These are phyloP conservation scores for Dipodomys stephensi DNA, from an alignment of 2,113 vertebrate genomes.

Conservation along the genomic window DNA sequence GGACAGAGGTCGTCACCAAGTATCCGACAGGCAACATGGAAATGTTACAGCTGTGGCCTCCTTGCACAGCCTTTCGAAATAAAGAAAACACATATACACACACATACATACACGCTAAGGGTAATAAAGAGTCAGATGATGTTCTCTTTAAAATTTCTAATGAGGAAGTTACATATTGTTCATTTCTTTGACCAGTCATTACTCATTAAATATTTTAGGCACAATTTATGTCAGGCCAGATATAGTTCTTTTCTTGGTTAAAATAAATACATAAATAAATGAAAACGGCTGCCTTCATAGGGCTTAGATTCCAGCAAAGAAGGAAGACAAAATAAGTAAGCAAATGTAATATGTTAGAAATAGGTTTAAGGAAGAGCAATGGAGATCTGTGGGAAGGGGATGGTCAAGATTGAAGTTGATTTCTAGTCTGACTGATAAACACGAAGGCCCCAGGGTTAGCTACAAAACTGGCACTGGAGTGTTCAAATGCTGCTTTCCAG, in stretches of 20 bases:
- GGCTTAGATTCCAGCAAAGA: no score
- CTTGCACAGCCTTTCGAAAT: no score
- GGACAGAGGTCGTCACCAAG: no score
- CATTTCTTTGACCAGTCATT: not conserved
- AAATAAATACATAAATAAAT: not conserved
- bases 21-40: no score
- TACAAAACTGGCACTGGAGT: not conserved
- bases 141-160: not conserved
- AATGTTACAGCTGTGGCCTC: no score
- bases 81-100: no score
- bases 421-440: not conserved
- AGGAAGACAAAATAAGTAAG: not conserved
- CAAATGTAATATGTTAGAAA: rapidly evolving
- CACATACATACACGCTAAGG: not conserved
- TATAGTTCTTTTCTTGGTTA: not conserved
- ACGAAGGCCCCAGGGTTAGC: not conserved
- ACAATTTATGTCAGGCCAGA: no score
- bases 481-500: not conserved
- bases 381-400: rapidly evolving
- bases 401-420: no score
- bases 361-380: not conserved
- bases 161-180: not conserved
- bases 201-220: not conserved
- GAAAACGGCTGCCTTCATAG: not conserved
- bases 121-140: not conserved